Percentiles rank a stretch among this genome's conserved stretches.
phyloP scores from a whole-genome alignment of 1,140 invertebrate species.

The Drosophila malerkotliana region DNA sequence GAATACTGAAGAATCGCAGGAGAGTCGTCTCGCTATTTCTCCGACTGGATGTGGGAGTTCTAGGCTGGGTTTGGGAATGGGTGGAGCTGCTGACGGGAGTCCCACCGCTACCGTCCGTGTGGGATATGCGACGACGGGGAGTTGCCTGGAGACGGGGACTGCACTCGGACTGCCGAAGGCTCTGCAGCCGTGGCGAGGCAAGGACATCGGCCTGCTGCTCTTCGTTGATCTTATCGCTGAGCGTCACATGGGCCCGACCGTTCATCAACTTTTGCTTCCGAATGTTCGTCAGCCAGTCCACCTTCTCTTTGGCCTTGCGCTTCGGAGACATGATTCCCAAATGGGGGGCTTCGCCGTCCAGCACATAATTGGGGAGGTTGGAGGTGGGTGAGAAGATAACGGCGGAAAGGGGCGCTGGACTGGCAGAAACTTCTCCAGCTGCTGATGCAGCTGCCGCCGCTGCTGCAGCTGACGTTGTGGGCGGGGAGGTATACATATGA shows the following conservation, averaged over 20 bases:
- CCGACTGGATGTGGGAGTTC: slow-evolving; percentile 74
- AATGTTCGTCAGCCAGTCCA: slow-evolving; percentile 90
- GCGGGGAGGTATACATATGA: slow-evolving; percentile 65
- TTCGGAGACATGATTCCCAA: slow-evolving; percentile 88
- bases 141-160: slow-evolving; percentile 61
- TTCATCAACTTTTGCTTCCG: slow-evolving; percentile 85
- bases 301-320: slow-evolving; percentile 86
- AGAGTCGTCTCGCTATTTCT: slow-evolving; percentile 81
- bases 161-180: slow-evolving; percentile 69
- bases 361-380: slow-evolving; percentile 91
- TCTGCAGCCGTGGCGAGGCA: slow-evolving; percentile 71
- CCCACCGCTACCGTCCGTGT: slow-evolving; percentile 31
- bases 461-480: slow-evolving; percentile 55
- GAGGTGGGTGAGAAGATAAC: slow-evolving; percentile 87
- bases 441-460: slow-evolving; percentile 30
- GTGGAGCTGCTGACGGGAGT: slow-evolving; percentile 18
- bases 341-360: slow-evolving; percentile 90
- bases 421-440: slow-evolving; percentile 1
- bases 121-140: slow-evolving; percentile 67
- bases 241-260: slow-evolving; percentile 51
- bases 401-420: slow-evolving; percentile 27
- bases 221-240: slow-evolving; percentile 71
- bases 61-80: slow-evolving; percentile 37
- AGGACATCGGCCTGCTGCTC: slow-evolving; percentile 49
- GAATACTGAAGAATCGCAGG: slow-evolving; percentile 77